Evolutionary conservation across 2,888 invertebrate species (phyloP).

Genomic region (Torymus aiolomorphi): DNA sequence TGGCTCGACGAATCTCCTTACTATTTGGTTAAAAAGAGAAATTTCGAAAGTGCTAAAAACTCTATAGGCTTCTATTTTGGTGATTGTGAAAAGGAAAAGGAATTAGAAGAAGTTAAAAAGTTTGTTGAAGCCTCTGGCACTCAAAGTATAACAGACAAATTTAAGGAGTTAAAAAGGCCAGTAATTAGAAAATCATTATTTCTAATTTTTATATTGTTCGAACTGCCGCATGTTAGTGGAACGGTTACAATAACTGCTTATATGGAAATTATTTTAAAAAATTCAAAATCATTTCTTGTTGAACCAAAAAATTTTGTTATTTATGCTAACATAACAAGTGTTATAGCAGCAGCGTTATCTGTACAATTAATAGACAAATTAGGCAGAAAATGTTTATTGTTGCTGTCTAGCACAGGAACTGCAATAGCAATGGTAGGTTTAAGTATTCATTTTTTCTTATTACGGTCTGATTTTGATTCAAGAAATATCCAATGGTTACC

Average conservation of each 20-base stretch:
- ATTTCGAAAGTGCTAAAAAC: conserved; percentile 4
- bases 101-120: conserved; percentile 53
- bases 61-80: conserved; percentile 23
- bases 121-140: conserved; percentile 48
- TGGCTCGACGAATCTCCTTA: conserved; percentile 68
- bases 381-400: conserved; percentile 57
- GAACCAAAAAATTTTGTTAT: conserved; percentile 63
- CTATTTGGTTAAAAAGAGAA: conserved; percentile 48
- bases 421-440: conserved; percentile 59
- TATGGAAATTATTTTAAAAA: conserved; percentile 64
- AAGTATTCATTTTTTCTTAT: conserved; percentile 63
- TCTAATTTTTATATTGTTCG: conserved; percentile 60
- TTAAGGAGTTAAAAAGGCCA: conserved; percentile 34
- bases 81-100: conserved; percentile 55
- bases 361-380: conserved; percentile 58
- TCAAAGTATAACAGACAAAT: conserved; percentile 29
- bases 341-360: conserved; percentile 40
- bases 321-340: conserved; percentile 56
- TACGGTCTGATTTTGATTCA: conserved; percentile 57
- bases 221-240: conserved; percentile 66
- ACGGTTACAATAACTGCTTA: conserved; percentile 62
- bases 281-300: conserved; percentile 60
- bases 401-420: conserved; percentile 58
- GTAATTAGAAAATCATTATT: conserved; percentile 59
- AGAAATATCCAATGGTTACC: conserved; percentile 62